Evolutionary conservation across 2,113 vertebrate species (phyloP), one percentile per base, ranked within the genome.

Genomic region (Dipodomys spectabilis): DNA sequence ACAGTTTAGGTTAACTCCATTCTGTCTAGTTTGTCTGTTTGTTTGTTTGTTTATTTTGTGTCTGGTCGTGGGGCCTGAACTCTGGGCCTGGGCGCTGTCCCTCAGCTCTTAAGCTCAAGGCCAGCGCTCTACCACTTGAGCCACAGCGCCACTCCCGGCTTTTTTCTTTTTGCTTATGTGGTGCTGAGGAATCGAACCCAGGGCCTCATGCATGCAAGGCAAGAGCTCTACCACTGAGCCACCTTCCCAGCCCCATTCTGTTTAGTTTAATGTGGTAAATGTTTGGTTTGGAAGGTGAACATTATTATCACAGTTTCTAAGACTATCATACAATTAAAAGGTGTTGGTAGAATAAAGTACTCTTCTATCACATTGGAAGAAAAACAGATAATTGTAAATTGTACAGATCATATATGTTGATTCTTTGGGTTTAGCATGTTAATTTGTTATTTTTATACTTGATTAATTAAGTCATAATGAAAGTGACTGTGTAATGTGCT

Each of bases 271-370:
- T 62, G 25, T 28, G 25, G 65, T 78, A 68, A 62, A 10, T 87
- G 53, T 77, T 57, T 79, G 53, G 71, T 74, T 95, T 93, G 91
- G 57, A 32, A 91, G 49, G 28, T 88, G 68, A 32, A 53, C 27
- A 10, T 71, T 67, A 69, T 49, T 95, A 32, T 75, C 83, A 25
- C 16, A 82, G 4, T 82, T 85, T 84, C 67, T 92, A 25, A 82
- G 77, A 83, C 23, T 77, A 64, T 65, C 30, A 12, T 73, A 20
- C 67, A n/a, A n/a, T 67, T 90, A 91, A 84, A 64, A 30, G 72
- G 27, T 92, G 23, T 94, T 72, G 71, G 84, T 77, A 78, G 72
- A 92, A 88, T 77, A 78, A 77, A 92, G 81, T 71, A 15, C 25
- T 82, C 1, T 65, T 90, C 39, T 67, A 2, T 86, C 83, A 30